Evolutionary conservation across 1,140 invertebrate genomes (phyloP), one percentile per base, ranked within the genome.

Genomic region (Micrasema minimum): DNA sequence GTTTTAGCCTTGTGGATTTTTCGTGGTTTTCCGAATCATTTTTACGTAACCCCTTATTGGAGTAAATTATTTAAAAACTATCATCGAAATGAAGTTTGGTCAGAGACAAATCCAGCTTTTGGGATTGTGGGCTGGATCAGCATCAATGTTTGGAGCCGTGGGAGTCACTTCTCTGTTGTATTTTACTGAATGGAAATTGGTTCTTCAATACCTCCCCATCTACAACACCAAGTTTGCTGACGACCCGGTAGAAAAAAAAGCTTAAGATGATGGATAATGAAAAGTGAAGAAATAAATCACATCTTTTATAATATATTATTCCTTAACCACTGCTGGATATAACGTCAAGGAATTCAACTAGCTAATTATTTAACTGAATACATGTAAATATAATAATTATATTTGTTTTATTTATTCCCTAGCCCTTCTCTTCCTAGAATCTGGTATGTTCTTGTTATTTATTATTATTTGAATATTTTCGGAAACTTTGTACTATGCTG

Each of bases 171-270:
- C 78, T 0, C 37, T 90, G 2, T 79, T 90, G 9, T 94, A 92
- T 79, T 85, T 91, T 55, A 93, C 91, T 0, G 92, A 94, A 76
- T 94, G 92, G 92, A 91, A 90, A 81, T 75, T 88, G 11, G 80
- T 93, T 68, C 81, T 90, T 41, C 84, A 89, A 76, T 89, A 91
- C 77, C 79, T 94, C 46, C 93, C 93, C 18, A 91, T 87, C 78
- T 93, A 93, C 79, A 85, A 86, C 74, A 86, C 86, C 62, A 93
- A 94, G 82, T 94, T 90, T 78, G 79, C 85, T 74, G 80, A 82
- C 77, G 80, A 80, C 79, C 71, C 76, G 12, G 35, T 51, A 64
- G 23, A 70, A 26, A 48, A 65, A 23, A 31, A 31, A 31, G 26
- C 2, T 31, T 31, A 31, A 31, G 7, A 31, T 31, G 26, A 31